Evolutionary conservation across 2,888 invertebrate genomes (phyloP).

Genomic region (Philaethria dido): DNA sequence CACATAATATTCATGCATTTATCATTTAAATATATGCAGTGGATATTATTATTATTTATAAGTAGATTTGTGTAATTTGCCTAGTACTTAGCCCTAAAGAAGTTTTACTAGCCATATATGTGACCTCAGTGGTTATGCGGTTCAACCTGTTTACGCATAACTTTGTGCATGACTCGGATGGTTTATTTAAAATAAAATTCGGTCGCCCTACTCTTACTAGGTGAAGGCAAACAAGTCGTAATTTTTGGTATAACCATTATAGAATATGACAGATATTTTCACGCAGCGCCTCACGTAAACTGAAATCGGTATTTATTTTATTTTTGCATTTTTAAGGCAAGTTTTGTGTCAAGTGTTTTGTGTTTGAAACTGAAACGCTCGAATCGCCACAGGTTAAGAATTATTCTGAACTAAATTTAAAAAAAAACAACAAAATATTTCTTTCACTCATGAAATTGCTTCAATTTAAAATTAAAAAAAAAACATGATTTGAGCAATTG

Average conservation of each 20-base stretch:
- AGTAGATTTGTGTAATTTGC: not conserved
- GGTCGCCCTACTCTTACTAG: conserved; percentile 11
- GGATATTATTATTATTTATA: not conserved
- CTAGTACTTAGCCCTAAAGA: not conserved
- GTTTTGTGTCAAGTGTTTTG: too few species aligned
- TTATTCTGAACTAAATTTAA: too few species aligned
- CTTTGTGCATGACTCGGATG: conserved; percentile 24
- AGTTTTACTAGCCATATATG: conserved; percentile 11
- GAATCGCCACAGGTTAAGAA: too few species aligned
- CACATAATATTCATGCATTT: not conserved
- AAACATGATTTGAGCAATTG: too few species aligned
- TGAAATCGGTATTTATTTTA: not conserved
- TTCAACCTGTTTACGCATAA: conserved; percentile 28
- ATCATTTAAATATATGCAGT: not conserved
- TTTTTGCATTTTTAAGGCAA: not conserved
- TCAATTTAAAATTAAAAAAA: too few species aligned
- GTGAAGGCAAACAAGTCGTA: conserved; percentile 32
- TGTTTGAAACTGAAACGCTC: too few species aligned
- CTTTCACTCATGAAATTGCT: too few species aligned
- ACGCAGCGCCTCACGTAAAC: not conserved
- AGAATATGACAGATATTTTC: not conserved
- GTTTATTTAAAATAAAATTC: conserved; percentile 28
- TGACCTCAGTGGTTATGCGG: conserved; percentile 32
- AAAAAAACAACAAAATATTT: too few species aligned
- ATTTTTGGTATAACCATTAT: not conserved